A percentile compares a stretch with the other conserved stretches of the same genome.
Conservation (phyloP, 2,113 vertebrate genomes). For the Thryonomys swinderianus region DNA sequence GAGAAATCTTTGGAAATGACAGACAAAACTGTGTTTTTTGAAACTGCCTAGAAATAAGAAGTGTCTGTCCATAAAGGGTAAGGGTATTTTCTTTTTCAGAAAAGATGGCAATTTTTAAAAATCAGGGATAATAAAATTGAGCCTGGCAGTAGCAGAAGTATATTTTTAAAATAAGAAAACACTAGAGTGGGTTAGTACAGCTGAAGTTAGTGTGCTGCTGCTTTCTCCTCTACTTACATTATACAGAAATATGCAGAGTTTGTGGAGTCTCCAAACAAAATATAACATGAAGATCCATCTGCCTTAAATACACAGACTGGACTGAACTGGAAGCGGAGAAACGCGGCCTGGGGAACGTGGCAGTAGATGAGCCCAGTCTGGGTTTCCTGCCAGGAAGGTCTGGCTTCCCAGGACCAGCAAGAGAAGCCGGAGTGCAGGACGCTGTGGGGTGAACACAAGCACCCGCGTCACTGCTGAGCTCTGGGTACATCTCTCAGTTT, state of each 20-base stretch:
- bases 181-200: neutral
- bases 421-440: too few relatives aligned
- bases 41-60: conserved; percentile 8
- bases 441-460: neutral
- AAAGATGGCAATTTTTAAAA: neutral
- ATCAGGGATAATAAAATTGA: neutral
- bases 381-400: neutral
- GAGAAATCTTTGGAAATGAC: neutral
- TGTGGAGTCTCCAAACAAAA: neutral
- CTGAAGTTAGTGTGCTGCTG: neutral
- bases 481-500: neutral
- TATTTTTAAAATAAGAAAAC: neutral
- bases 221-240: neutral
- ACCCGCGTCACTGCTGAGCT: neutral
- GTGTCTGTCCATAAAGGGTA: neutral
- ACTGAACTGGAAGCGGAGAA: neutral
- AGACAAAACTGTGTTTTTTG: neutral
- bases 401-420: too few relatives aligned
- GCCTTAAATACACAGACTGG: neutral
- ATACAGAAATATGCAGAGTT: neutral
- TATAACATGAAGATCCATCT: neutral
- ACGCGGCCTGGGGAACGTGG: neutral
- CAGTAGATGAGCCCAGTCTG: neutral
- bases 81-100: neutral
- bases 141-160: neutral